Evolutionary conservation across 2,797 vertebrate species (phyloP).

Genomic region (Callimico goeldii): DNA sequence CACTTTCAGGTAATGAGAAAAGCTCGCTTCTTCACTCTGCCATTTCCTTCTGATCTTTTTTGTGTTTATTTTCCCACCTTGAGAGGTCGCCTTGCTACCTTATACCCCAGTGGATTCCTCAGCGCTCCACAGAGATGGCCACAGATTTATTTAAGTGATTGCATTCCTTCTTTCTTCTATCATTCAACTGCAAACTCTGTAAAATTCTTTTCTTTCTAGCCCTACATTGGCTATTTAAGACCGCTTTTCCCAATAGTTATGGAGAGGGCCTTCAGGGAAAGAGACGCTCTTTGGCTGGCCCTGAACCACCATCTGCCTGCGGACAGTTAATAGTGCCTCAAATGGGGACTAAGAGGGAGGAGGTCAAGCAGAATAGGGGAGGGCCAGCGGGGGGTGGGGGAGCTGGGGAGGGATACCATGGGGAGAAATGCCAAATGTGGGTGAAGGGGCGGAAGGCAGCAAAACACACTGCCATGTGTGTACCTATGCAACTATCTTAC

Average conservation of each 20-base stretch:
- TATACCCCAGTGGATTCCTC: neutral
- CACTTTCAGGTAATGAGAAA: neutral
- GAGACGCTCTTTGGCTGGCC: neutral
- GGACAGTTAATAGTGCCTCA: neutral
- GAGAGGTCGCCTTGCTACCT: neutral
- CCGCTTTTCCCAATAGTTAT: neutral
- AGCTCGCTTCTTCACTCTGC: neutral
- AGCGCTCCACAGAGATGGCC: neutral
- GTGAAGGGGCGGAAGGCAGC: too few species aligned
- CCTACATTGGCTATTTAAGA: neutral
- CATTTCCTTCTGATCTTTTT: constrained; percentile 2
- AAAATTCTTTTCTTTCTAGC: neutral
- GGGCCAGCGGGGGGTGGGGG: too few species aligned
- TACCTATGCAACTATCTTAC: too few species aligned
- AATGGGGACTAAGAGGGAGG: neutral
- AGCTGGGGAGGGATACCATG: too few species aligned
- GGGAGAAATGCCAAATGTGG: too few species aligned
- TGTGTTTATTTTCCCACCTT: neutral
- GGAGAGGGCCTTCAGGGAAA: neutral
- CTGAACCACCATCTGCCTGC: neutral
- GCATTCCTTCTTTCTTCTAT: neutral
- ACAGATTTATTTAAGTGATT: constrained; percentile 7
- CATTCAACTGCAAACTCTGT: neutral
- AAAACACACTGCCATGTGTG: too few species aligned
- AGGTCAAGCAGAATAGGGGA: neutral